phyloP scores from a whole-genome alignment of 2,888 invertebrate genomes.

The Psylliodes chrysocephalus region DNA sequence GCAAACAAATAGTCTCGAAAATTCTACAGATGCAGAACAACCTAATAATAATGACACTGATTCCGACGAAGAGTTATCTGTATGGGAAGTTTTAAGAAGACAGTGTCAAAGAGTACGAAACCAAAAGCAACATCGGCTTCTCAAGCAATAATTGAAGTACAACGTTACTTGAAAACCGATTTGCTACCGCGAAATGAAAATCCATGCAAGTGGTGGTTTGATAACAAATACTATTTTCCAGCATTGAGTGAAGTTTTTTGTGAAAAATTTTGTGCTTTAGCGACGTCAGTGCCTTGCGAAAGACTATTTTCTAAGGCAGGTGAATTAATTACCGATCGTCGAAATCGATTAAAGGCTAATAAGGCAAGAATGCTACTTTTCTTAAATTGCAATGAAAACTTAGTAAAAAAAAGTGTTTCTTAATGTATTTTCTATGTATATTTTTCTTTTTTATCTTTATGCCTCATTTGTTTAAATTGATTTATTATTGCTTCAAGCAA shows the following conservation, averaged over 20 bases:
- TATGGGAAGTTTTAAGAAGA: slow-evolving; percentile 21
- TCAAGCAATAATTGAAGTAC: slow-evolving; percentile 38
- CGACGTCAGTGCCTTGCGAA: slow-evolving; percentile 30
- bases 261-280: slow-evolving; percentile 33
- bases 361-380: slow-evolving; percentile 33
- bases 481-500: too few species aligned
- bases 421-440: too few species aligned
- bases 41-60: too few species aligned
- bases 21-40: too few species aligned
- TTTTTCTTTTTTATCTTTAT: too few species aligned
- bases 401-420: too few species aligned
- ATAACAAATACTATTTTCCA: slow-evolving; percentile 36
- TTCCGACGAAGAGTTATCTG: too few species aligned
- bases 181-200: slow-evolving; percentile 28
- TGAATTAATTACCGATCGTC: slow-evolving; percentile 15
- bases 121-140: slow-evolving; percentile 31
- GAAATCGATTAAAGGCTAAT: slow-evolving; percentile 20
- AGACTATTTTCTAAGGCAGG: slow-evolving; percentile 16
- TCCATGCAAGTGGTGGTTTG: slow-evolving; percentile 40
- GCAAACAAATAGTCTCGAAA: too few species aligned
- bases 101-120: slow-evolving; percentile 16
- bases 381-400: too few species aligned
- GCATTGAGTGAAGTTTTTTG: background rate
- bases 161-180: slow-evolving; percentile 40
- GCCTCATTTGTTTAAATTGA: too few species aligned